Evolutionary conservation across 1,140 invertebrate genomes (phyloP), one percentile per base, ranked within the genome.

Genomic region (Drosophila obscura): DNA sequence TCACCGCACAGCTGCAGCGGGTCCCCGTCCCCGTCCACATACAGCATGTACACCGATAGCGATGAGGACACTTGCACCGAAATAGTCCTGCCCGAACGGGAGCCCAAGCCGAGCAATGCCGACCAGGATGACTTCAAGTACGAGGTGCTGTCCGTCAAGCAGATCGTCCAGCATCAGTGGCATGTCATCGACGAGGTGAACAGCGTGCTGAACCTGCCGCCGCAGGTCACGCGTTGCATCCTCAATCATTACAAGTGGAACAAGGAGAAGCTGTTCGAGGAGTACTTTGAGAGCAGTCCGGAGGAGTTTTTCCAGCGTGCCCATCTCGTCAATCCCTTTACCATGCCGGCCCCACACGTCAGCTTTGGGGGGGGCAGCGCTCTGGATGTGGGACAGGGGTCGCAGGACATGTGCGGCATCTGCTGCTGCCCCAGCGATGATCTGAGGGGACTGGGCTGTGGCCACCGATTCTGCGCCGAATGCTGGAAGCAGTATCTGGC

Each of bases 171-270:
- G 91, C 96, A 98, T 92, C 99, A 99, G 97, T 95, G 97, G 43
- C 97, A 98, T 92, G 97, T 95, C 81, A 99, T 99, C 75, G 97
- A 97, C 93, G 98, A 99, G 93, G 98, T 99, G 50, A 97, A 97
- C 91, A 96, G 94, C 62, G 96, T 97, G 73, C 95, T 97, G 69
- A 95, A 96, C 93, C 96, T 98, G 90, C 96, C 97, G 62, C 95
- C 96, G 46, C 98, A 97, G 49, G 97, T 96, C 48, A 97, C 96
- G 44, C 93, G 97, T 57, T 98, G 99, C 92, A 94, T 99, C 61
- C 93, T 99, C 72, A 99, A 99, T 93, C 97, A 99, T 92, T 99
- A 99, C 91, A 97, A 97, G 94, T 99, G 98, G 98, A 98, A 99
- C 92, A 99, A 98, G 93, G 98, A 99, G 93, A 99, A 98, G 92